Conservation (phyloP, 92 coral and sea anemone genomes). For the Bergia puertoricense region DNA sequence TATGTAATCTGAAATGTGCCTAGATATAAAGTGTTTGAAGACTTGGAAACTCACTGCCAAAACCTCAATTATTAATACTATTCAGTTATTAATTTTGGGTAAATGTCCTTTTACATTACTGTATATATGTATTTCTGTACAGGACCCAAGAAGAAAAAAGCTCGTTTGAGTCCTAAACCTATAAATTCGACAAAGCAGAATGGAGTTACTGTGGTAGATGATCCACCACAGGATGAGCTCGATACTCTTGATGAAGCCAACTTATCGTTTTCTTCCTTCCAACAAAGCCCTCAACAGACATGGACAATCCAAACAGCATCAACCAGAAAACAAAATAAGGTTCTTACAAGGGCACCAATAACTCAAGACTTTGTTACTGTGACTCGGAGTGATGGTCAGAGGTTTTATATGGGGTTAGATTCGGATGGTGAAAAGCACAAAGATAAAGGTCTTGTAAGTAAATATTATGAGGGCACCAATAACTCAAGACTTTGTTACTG, state of each 20-base stretch:
- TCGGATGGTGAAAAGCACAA: slow-evolving; percentile 55
- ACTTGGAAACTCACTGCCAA: no score
- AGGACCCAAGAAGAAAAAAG: slow-evolving; percentile 69
- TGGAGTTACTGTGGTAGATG: not conserved
- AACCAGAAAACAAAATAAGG: slow-evolving; percentile 40
- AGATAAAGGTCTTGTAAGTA: slow-evolving; percentile 5
- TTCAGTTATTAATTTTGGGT: no score
- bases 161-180: slow-evolving; percentile 53
- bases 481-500: slow-evolving; percentile 73
- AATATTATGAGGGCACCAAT: slow-evolving; percentile 73
- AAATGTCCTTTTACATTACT: not conserved
- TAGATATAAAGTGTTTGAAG: no score
- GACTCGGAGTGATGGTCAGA: slow-evolving; percentile 85
- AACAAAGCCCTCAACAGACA: not conserved
- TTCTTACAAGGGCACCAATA: slow-evolving; percentile 80
- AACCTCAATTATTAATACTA: no score
- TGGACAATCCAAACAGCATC: slow-evolving; percentile 10
- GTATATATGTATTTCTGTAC: not conserved
- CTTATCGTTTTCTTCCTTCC: not conserved
- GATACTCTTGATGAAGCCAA: not conserved
- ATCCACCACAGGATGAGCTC: not conserved
- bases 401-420: slow-evolving; percentile 73
- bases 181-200: not conserved
- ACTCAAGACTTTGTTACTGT: slow-evolving; percentile 76
- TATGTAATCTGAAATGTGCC: no score